Percentiles rank a stretch among this genome's conserved stretches.
Evolutionary conservation across 2,888 invertebrate species (phyloP).

Genomic region (Drosophila lacicola): DNA sequence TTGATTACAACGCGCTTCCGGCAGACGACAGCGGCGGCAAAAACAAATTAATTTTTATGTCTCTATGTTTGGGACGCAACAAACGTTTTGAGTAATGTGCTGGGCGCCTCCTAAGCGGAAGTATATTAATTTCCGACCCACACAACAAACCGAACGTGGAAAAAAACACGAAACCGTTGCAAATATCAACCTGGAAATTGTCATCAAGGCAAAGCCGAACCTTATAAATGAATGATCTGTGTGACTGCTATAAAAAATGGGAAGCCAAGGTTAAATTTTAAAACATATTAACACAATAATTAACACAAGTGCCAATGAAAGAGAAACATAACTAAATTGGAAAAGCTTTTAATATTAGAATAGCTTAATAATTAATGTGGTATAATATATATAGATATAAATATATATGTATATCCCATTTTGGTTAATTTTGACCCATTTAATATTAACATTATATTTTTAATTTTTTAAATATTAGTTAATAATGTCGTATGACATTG

Average conservation of each 20-base stretch:
- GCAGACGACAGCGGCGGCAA: slow-evolving; percentile 66
- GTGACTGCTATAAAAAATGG: background rate
- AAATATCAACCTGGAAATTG: slow-evolving; percentile 37
- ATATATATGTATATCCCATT: too few relatives aligned
- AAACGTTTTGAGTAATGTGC: slow-evolving; percentile 69
- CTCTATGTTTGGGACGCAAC: slow-evolving; percentile 48
- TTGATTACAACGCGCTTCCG: slow-evolving; percentile 77
- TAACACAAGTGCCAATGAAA: too few relatives aligned
- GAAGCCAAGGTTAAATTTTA: background rate
- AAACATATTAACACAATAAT: background rate
- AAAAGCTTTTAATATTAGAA: too few relatives aligned
- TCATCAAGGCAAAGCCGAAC: slow-evolving; percentile 28
- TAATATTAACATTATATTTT: background rate
- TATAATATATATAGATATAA: too few relatives aligned
- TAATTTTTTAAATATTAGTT: background rate
- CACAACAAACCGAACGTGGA: slow-evolving; percentile 15
- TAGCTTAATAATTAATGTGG: too few relatives aligned
- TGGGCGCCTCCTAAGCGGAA: slow-evolving; percentile 62
- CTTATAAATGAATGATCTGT: slow-evolving; percentile 16
- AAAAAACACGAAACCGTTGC: slow-evolving; percentile 10
- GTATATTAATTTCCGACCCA: slow-evolving; percentile 73
- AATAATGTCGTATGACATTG: slow-evolving; percentile 15
- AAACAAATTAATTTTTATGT: slow-evolving; percentile 77
- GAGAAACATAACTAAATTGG: too few relatives aligned
- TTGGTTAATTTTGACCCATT: too few relatives aligned